phyloP scores from a whole-genome alignment of 2,888 invertebrate species.

The Rotaria socialis region DNA sequence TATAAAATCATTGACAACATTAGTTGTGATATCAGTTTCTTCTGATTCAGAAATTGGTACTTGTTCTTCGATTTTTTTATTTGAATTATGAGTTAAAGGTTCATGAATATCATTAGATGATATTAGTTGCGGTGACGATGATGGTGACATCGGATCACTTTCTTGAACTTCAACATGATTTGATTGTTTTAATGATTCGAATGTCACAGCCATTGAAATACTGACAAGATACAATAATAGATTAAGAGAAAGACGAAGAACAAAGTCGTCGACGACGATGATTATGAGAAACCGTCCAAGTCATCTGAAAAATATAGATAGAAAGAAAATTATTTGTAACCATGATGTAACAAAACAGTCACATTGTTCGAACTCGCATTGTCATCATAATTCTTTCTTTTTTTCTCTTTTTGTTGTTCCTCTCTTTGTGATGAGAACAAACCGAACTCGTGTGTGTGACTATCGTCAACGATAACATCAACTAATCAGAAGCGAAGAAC shows the following conservation, averaged over 20 bases:
- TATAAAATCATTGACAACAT: neutral
- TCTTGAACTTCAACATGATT: neutral
- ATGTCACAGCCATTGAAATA: neutral
- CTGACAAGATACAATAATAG: neutral
- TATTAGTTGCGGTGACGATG: neutral
- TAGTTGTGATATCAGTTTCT: neutral
- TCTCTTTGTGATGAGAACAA: neutral
- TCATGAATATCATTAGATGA: neutral
- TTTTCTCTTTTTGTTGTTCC: neutral
- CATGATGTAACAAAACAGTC: neutral
- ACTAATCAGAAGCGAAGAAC: slow-evolving; percentile 13
- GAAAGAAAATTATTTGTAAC: neutral
- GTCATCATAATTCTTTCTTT: neutral
- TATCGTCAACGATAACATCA: neutral
- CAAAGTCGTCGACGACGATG: slow-evolving; percentile 16
- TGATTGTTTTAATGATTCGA: neutral
- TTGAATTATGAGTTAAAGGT: neutral
- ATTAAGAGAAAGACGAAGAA: neutral
- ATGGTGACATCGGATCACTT: neutral
- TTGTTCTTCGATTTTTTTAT: neutral
- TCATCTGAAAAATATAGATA: neutral
- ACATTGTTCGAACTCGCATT: neutral
- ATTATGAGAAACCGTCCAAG: slow-evolving; percentile 5
- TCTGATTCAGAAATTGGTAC: neutral
- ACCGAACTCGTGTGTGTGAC: neutral